These are phyloP conservation scores for Dicyrtoma fusca DNA, from an alignment of 2,888 invertebrate species.

Conservation along the genomic window DNA sequence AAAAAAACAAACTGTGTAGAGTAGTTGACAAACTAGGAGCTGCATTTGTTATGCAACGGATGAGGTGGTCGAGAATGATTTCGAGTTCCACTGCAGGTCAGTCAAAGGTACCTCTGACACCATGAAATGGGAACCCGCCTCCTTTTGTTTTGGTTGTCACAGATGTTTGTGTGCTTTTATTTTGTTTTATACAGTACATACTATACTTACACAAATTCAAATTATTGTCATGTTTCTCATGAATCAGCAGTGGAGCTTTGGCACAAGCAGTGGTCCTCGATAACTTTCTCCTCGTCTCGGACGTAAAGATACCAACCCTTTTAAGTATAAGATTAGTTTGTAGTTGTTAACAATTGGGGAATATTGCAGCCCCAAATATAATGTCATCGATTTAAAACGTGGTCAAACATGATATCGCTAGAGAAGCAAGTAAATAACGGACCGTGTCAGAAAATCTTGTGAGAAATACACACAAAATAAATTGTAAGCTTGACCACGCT, in stretches of 20 bases:
- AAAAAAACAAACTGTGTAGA: not conserved
- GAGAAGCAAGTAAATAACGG: not conserved
- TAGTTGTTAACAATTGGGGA: not conserved
- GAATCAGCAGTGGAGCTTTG: not conserved
- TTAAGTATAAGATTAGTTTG: no score
- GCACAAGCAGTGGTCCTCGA: not conserved
- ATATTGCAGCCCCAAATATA: not conserved
- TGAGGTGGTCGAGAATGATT: conserved; percentile 20
- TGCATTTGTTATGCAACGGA: conserved; percentile 20
- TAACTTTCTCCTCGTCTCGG: not conserved
- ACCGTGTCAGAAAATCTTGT: not conserved
- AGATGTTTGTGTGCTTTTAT: not conserved
- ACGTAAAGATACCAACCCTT: no score
- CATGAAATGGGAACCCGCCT: not conserved
- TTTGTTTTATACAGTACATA: conserved; percentile 5
- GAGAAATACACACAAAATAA: not conserved
- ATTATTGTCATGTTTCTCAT: not conserved
- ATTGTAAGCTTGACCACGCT: conserved; percentile 9
- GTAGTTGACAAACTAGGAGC: conserved; percentile 1
- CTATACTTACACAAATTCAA: not conserved
- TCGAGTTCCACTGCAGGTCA: conserved; percentile 9
- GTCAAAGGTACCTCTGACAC: not conserved
- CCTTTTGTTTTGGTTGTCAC: not conserved
- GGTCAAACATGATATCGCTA: not conserved
- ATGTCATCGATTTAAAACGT: not conserved